Base-by-base conservation (phyloP, 2,797 vertebrate species). In the Argyrosomus regius region DNA sequence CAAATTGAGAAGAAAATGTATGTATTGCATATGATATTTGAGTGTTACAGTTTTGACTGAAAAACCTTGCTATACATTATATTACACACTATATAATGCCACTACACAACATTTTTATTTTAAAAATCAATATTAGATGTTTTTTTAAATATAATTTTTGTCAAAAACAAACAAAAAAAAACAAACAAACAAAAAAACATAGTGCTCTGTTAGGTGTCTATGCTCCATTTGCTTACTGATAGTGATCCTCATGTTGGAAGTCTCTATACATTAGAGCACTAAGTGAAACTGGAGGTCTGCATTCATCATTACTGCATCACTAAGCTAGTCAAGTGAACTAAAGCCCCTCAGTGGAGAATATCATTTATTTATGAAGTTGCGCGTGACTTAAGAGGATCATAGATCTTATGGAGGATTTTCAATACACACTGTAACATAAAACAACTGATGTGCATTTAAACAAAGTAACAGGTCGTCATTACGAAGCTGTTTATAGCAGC, bases 311-410 rank as follows among this genome's bases (percentile, higher is more conserved):
- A 83, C 75, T 87, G 86, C 77, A 90, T 86, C 83, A 75, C 80
- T 39, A 86, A 78, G 82, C 68, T 28, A 18, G 73, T 81, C 83
- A 87, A 85, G 73, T 90, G 84, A 82, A 82, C 77, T 66, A 77
- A 78, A 85, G 50, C 79, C 70, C 80, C 82, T 84, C 79, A 63
- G 75, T 49, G 80, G 65, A 87, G 70, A 87, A 75, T 60, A 90
- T 92, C n/a, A 89, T 87, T 92, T 93, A 91, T 92, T 93, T 80
- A 93, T 92, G 88, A 91, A 90, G 85, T 85, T 87, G 76, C 79
- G 78, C 64, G 41, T 89, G 90, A 91, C 83, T 89, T 88, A 69
- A 91, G 82, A 89, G 86, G 83, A 71, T 87, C 80, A 82, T 79
- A 70, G 85, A 88, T 87, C 83, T 89, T 87, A 83, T 78, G 57